Evolutionary conservation across 2,113 vertebrate species (phyloP), one percentile per base, ranked within the genome.

Genomic region (Megaceryle maxima): DNA sequence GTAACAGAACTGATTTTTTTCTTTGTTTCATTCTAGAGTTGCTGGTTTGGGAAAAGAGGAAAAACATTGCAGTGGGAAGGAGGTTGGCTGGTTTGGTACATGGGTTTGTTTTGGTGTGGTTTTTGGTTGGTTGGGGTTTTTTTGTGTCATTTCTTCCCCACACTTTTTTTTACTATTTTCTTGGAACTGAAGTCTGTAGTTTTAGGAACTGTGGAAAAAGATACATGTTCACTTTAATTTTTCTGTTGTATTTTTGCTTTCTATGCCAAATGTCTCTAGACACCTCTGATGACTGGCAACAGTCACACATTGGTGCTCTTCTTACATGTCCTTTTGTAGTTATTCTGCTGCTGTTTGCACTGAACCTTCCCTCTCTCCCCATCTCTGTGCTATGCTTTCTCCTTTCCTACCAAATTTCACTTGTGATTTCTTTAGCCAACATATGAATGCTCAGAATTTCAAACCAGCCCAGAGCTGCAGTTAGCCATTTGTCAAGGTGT

Each of bases 401-500:
- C 18, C 72, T 64, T 35, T 33, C 70, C 81, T 78, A 24, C 77
- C 57, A 37, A 72, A 41, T 63, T 86, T 87, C 73, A 26, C 57
- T 90, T 56, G 66, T 46, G 68, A 85, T 92, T 89, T 70, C 88
- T 88, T 62, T 35, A 82, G 94, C 57, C 79, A 77, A 79, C 82
- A 35, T 37, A 31, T 24, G 83, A 96, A 93, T 50, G 92, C 94
- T 76, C 33, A 57, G 41, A 43, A 88, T 88, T 95, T 82, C 43
- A 46, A 72, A 90, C 39, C 80, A 31, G 4, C 92, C 87, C 75
- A 66, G 28, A 84, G 91, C 91, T 88, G 90, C 94, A 96, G 92
- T 96, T 94, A 97, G 76, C 93, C 94, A 70, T 96, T 97, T 96
- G 92, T 95, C 96, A 95, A 93, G 84, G 92, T 95, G 83, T 74